These are phyloP conservation scores for Pycnonotus jocosus DNA, from an alignment of 2,113 vertebrate species.

Conservation along the genomic window DNA sequence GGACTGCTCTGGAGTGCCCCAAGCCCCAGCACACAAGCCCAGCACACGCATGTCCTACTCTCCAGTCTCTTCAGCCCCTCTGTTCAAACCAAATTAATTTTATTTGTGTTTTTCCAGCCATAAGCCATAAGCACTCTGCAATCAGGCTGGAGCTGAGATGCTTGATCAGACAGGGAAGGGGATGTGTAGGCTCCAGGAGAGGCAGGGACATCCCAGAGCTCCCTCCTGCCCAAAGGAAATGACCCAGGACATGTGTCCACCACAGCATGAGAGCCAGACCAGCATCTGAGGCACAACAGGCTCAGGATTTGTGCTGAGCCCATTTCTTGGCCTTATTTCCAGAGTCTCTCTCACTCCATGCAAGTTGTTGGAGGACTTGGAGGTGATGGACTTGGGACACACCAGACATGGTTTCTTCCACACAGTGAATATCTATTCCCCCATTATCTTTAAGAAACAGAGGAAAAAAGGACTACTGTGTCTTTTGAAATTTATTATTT, in stretches of 20 bases:
- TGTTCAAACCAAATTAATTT: background rate
- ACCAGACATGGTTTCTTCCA: background rate
- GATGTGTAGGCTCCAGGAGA: background rate
- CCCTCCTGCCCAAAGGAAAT: background rate
- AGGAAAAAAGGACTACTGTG: background rate
- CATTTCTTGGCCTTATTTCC: background rate
- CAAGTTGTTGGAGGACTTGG: background rate
- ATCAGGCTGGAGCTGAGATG: background rate
- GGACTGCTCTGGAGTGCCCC: background rate
- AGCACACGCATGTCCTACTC: background rate
- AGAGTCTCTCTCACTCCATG: background rate
- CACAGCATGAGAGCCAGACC: background rate
- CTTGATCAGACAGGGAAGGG: background rate
- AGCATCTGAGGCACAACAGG: fast-evolving
- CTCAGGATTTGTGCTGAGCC: background rate
- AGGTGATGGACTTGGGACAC: background rate
- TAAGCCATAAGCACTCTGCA: background rate
- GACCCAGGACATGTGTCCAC: background rate
- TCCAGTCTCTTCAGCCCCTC: background rate
- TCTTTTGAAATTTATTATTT: background rate
- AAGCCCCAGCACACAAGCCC: background rate
- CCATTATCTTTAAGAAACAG: background rate
- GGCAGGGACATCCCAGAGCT: background rate
- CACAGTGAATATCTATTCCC: background rate
- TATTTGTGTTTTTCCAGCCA: background rate